Evolutionary conservation across 1,140 invertebrate genomes (phyloP).

Genomic region (Drosophila paulistorum): DNA sequence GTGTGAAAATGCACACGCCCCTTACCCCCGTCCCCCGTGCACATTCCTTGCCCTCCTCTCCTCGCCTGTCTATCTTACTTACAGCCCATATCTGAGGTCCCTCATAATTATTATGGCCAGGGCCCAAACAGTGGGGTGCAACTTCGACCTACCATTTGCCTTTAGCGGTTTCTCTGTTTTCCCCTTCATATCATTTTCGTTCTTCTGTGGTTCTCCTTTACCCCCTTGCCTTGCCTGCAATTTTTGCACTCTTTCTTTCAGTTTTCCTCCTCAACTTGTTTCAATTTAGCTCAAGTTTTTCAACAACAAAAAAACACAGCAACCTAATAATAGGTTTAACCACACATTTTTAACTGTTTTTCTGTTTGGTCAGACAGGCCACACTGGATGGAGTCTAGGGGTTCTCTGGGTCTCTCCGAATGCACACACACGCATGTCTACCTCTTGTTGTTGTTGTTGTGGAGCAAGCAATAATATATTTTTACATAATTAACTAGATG

Average conservation of each 20-base stretch:
- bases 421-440: slow-evolving; percentile 20
- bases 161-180: slow-evolving; percentile 61
- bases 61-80: neutral
- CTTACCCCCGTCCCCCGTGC: slow-evolving; percentile 9
- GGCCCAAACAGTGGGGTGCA: slow-evolving; percentile 50
- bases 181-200: slow-evolving; percentile 31
- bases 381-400: slow-evolving; percentile 23
- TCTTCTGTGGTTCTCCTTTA: neutral
- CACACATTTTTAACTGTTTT: slow-evolving; percentile 78
- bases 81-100: neutral
- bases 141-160: slow-evolving; percentile 41
- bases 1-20: slow-evolving; percentile 78
- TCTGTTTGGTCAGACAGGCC: slow-evolving; percentile 51
- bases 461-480: slow-evolving; percentile 42
- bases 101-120: slow-evolving; percentile 55
- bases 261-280: slow-evolving; percentile 54
- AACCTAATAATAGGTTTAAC: slow-evolving; percentile 80
- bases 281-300: slow-evolving; percentile 74
- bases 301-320: neutral
- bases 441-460: slow-evolving; percentile 1
- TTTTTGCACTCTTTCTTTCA: slow-evolving; percentile 22
- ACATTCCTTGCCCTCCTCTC: slow-evolving; percentile 1
- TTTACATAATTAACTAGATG: slow-evolving; percentile 79
- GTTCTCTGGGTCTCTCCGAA: slow-evolving; percentile 20
- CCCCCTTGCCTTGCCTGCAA: neutral